Conservation (phyloP, 2,113 vertebrate genomes). For the Telmatochromis brichardi region DNA sequence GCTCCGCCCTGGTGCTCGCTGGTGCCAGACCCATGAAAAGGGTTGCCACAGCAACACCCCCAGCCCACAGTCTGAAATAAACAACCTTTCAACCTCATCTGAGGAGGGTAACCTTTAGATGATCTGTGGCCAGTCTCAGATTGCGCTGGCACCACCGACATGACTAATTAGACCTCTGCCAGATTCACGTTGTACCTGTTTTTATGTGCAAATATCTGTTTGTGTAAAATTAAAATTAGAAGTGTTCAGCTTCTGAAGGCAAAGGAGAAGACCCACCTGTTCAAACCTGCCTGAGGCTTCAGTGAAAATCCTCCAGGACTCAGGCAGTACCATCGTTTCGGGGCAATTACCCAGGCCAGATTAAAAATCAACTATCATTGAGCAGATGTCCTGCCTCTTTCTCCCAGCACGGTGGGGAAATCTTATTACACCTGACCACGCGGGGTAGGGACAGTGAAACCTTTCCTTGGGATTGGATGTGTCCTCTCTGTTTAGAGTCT, state of each 20-base stretch:
- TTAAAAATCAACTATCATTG: slow-evolving; percentile 54
- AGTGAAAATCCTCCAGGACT: slow-evolving; percentile 15
- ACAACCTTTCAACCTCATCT: slow-evolving; percentile 62
- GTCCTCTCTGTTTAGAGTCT: slow-evolving; percentile 59
- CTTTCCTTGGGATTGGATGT: slow-evolving; percentile 55
- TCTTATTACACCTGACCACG: slow-evolving; percentile 46
- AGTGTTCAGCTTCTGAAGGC: neutral
- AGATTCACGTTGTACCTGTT: neutral
- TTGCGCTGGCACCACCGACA: neutral
- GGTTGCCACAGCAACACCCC: slow-evolving; percentile 55
- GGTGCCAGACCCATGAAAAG: slow-evolving; percentile 57
- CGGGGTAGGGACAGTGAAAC: slow-evolving; percentile 12
- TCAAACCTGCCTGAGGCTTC: neutral
- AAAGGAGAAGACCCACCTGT: slow-evolving; percentile 21
- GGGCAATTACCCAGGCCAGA: slow-evolving; percentile 52
- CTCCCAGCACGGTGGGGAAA: neutral
- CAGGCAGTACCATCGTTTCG: slow-evolving; percentile 19
- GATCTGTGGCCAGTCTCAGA: slow-evolving; percentile 43
- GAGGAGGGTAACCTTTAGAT: slow-evolving; percentile 56
- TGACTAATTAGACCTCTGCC: slow-evolving; percentile 14
- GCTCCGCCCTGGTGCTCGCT: slow-evolving; percentile 45
- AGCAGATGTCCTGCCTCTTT: slow-evolving; percentile 42
- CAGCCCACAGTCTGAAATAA: slow-evolving; percentile 51
- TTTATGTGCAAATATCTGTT: slow-evolving; percentile 8
- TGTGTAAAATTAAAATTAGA: neutral